Conservation (phyloP, 2,113 vertebrate genomes). For the Capreolus pygargus region DNA sequence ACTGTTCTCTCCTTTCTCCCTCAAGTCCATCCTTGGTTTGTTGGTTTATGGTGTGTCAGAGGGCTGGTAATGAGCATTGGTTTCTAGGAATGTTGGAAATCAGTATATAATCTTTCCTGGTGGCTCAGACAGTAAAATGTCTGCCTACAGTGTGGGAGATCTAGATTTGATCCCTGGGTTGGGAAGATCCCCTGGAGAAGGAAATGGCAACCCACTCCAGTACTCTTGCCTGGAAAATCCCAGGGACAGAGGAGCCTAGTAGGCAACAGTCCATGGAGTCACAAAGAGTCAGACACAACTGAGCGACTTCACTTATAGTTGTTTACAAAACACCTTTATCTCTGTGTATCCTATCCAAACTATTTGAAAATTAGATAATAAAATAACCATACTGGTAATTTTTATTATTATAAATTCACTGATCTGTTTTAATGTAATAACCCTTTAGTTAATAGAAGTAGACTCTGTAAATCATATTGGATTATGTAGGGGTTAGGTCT, state of each 20-base stretch:
- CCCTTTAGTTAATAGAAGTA: not conserved
- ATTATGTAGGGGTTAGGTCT: not conserved
- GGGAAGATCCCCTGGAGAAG: not conserved
- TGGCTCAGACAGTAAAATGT: not conserved
- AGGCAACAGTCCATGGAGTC: not conserved
- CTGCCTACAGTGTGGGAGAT: not conserved
- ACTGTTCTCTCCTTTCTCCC: not conserved
- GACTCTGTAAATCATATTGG: not conserved
- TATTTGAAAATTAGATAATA: conserved; percentile 20
- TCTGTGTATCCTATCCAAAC: not conserved
- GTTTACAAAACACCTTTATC: not conserved
- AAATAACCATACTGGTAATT: not conserved
- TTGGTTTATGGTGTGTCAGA: not conserved
- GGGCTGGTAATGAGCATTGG: not conserved
- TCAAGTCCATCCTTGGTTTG: not conserved
- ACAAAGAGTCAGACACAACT: not conserved
- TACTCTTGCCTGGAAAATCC: not conserved
- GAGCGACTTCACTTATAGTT: not conserved
- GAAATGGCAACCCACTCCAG: not conserved
- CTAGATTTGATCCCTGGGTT: not conserved
- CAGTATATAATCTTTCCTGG: not conserved
- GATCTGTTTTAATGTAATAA: not conserved
- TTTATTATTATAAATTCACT: not conserved
- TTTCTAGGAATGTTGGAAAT: not conserved
- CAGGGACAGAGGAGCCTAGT: not conserved